Percentiles rank a stretch among this genome's conserved stretches.
phyloP scores from a whole-genome alignment of 2,888 invertebrate species.

The Cataglyphis rosenhaueri region DNA sequence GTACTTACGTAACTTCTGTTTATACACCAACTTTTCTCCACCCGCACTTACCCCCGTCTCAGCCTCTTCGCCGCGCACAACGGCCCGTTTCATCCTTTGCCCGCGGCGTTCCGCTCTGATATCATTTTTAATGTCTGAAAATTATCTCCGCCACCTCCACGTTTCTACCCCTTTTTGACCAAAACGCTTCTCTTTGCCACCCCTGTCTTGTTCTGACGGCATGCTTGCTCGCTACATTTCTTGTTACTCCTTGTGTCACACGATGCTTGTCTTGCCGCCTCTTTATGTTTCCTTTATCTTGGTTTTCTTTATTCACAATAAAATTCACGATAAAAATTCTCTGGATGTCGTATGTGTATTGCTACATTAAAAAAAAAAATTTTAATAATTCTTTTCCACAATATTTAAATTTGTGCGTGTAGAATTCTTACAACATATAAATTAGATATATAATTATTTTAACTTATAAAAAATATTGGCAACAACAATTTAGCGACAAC shows the following conservation, averaged over 20 bases:
- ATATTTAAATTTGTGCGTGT: not conserved
- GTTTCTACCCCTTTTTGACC: constrained; percentile 37
- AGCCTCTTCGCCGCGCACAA: constrained; percentile 51
- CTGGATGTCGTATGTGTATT: not conserved
- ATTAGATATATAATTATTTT: not conserved
- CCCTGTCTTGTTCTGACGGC: not conserved
- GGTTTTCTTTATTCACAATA: not conserved
- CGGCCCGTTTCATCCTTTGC: constrained; percentile 79
- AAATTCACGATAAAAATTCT: not conserved
- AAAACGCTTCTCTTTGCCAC: constrained; percentile 52
- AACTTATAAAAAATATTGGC: not conserved
- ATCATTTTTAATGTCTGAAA: constrained; percentile 84
- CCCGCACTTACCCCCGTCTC: constrained; percentile 51
- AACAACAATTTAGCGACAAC: too few relatives aligned
- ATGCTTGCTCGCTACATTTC: constrained; percentile 13
- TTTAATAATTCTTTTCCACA: not conserved
- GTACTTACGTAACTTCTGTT: constrained; percentile 85
- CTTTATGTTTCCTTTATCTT: not conserved
- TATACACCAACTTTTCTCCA: constrained; percentile 84
- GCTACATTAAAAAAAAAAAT: not conserved
- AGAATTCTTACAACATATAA: not conserved
- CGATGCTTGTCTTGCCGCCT: not conserved
- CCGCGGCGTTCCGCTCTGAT: constrained; percentile 81
- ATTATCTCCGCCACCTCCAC: constrained; percentile 80
- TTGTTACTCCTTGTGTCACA: constrained; percentile 27